Percentiles rank a stretch among this genome's conserved stretches.
Conservation (phyloP, 2,888 invertebrate genomes). For the Diarsia dahlii region DNA sequence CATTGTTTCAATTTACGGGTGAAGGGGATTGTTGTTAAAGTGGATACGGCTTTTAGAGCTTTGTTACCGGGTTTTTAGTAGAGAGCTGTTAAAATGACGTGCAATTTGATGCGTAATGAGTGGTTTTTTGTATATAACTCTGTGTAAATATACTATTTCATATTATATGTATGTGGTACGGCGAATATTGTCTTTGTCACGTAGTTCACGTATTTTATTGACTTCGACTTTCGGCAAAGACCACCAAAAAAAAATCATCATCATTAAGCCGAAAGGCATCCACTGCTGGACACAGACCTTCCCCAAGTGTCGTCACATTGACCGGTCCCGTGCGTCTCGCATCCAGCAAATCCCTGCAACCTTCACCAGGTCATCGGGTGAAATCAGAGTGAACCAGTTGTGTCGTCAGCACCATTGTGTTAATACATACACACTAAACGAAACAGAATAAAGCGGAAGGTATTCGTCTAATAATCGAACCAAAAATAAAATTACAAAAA, state of each 20-base stretch:
- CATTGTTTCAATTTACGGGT: conserved; percentile 30
- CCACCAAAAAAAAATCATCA: not conserved
- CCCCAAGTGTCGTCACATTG: too few relatives aligned
- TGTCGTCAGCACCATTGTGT: not conserved
- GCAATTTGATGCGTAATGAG: not conserved
- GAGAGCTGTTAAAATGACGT: not conserved
- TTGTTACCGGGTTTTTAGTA: not conserved
- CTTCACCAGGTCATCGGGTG: too few relatives aligned
- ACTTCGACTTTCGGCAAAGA: not conserved
- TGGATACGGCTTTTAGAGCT: conserved; percentile 1
- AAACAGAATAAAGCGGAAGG: not conserved
- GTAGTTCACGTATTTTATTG: too few relatives aligned
- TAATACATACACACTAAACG: not conserved
- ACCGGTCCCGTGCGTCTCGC: too few relatives aligned
- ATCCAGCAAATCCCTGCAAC: too few relatives aligned
- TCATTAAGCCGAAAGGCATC: too few relatives aligned
- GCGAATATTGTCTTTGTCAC: too few relatives aligned
- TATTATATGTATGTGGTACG: not conserved
- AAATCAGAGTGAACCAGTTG: too few relatives aligned
- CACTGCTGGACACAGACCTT: too few relatives aligned
- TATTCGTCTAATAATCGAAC: not conserved
- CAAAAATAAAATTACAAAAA: not conserved
- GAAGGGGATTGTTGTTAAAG: conserved; percentile 14
- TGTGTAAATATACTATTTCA: not conserved
- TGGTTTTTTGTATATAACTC: not conserved